A percentile compares a stretch with the other conserved stretches of the same genome.
These are phyloP conservation scores for Cryptotermes secundus DNA, from an alignment of 1,140 invertebrate genomes.

Conservation along the genomic window DNA sequence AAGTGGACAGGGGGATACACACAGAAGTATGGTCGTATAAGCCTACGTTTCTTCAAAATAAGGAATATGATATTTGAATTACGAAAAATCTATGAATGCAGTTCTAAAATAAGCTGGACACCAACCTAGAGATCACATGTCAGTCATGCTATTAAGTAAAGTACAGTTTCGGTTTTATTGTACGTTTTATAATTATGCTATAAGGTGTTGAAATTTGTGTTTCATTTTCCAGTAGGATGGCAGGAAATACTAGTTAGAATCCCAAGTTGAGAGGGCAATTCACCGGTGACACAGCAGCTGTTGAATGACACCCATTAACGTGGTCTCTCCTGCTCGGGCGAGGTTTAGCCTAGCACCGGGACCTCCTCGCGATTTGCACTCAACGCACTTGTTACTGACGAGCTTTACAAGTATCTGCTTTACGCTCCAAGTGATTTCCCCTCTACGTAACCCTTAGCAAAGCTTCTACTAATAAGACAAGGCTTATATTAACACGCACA, in stretches of 20 bases:
- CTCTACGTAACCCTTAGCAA: background rate
- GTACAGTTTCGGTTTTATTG: background rate
- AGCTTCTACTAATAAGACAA: background rate
- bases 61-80: no score
- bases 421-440: background rate
- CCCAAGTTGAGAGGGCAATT: constrained; percentile 15
- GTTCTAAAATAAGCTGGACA: no score
- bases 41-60: no score
- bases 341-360: background rate
- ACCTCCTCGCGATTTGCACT: background rate
- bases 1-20: no score
- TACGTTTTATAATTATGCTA: background rate
- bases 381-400: background rate
- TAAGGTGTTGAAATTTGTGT: constrained; percentile 10
- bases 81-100: no score
- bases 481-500: background rate
- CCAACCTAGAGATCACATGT: no score
- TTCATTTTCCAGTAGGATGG: background rate
- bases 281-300: background rate
- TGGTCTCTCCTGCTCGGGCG: background rate
- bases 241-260: background rate
- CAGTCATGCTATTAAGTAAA: no score
- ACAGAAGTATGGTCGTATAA: no score
- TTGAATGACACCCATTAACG: background rate
- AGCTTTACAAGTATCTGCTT: background rate